phyloP scores from a whole-genome alignment of 1,140 invertebrate species.

The Neodiprion pinetum region DNA sequence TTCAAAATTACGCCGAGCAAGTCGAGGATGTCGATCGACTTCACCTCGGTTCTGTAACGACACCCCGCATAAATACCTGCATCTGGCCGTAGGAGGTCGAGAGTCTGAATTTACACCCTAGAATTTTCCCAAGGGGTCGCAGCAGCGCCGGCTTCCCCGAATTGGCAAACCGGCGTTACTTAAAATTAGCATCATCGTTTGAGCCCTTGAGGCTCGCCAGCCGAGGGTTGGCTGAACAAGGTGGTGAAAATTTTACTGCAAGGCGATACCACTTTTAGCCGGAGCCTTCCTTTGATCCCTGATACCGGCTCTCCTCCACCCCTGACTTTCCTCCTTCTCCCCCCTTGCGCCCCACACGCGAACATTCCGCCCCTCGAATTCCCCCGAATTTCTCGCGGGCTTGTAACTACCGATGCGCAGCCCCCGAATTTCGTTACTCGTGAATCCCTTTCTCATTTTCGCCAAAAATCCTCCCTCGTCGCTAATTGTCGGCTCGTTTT shows the following conservation, averaged over 20 bases:
- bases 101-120: too few species aligned
- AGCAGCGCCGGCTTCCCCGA: not conserved
- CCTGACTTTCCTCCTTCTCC: too few species aligned
- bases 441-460: too few species aligned
- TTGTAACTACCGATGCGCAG: not conserved
- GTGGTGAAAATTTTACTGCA: constrained; percentile 1
- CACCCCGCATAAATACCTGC: too few species aligned
- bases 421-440: constrained; percentile 15
- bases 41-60: too few species aligned
- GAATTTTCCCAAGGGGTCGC: too few species aligned
- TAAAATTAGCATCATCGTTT: not conserved
- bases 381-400: not conserved
- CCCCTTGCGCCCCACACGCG: too few species aligned
- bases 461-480: too few species aligned
- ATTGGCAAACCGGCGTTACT: not conserved
- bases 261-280: constrained; percentile 24
- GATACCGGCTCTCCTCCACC: constrained; percentile 11
- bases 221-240: not conserved
- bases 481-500: not conserved
- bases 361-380: too few species aligned
- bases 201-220: constrained; percentile 1
- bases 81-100: too few species aligned
- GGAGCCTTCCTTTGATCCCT: constrained; percentile 23
- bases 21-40: constrained; percentile 15
- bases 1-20: constrained; percentile 25